Conservation (phyloP, 1,140 invertebrate species). For the Drosophila ohnishii region DNA sequence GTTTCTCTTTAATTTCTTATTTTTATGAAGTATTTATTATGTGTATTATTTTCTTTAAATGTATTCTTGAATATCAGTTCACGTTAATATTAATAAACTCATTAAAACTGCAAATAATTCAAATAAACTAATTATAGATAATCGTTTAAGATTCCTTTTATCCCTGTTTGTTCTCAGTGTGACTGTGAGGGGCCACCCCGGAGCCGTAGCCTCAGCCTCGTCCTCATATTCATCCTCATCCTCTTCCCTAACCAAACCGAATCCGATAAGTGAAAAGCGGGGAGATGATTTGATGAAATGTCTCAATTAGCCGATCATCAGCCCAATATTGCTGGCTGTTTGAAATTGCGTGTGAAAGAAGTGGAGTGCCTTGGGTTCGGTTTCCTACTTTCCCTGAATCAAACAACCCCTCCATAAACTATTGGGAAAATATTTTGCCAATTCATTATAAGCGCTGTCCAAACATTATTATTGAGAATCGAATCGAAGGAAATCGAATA, state of each 20-base stretch:
- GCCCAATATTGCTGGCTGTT: constrained; percentile 10
- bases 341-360: constrained; percentile 66
- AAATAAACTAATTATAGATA: neutral
- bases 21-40: too few species aligned
- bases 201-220: neutral
- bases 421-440: constrained; percentile 62
- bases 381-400: constrained; percentile 20
- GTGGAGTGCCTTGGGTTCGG: constrained; percentile 22
- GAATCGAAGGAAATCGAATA: constrained; percentile 23
- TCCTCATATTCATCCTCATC: neutral
- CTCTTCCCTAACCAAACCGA: constrained; percentile 26
- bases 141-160: neutral
- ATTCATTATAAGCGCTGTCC: constrained; percentile 67
- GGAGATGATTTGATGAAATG: constrained; percentile 77
- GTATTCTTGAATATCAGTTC: neutral
- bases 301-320: constrained; percentile 73
- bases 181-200: constrained; percentile 50
- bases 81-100: neutral
- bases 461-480: constrained; percentile 63
- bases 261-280: constrained; percentile 37
- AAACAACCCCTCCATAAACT: constrained; percentile 47
- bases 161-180: neutral
- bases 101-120: neutral
- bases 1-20: too few species aligned
- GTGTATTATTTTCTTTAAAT: neutral